These are phyloP conservation scores for Hirundichthys speculiger DNA, from an alignment of 2,113 vertebrate genomes.

Conservation along the genomic window DNA sequence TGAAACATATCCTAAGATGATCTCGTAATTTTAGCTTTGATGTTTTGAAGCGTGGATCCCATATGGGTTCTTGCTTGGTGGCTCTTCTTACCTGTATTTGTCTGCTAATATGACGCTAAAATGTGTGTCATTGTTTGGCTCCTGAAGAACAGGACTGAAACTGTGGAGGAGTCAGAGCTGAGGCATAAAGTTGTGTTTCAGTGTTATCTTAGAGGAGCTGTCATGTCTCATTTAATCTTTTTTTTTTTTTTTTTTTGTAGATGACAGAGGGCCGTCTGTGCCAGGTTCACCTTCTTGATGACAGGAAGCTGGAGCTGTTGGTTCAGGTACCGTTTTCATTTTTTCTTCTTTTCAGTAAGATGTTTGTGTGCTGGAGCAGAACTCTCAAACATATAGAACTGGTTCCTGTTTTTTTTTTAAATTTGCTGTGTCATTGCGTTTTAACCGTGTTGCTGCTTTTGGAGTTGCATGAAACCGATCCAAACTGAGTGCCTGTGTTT, in stretches of 20 bases:
- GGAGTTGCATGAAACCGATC: not conserved
- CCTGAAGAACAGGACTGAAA: no score
- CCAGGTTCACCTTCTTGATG: constrained; percentile 93
- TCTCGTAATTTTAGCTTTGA: no score
- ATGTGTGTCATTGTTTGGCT: no score
- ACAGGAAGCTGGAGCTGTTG: constrained; percentile 93
- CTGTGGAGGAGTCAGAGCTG: no score
- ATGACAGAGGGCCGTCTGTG: constrained; percentile 96
- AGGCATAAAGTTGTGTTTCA: no score
- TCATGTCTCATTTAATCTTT: no score
- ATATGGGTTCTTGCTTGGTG: no score
- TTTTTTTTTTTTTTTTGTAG: constrained; percentile 76
- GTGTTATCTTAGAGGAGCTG: constrained; percentile 6
- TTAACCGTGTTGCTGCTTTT: not conserved
- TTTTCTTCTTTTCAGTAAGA: not conserved
- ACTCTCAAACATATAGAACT: not conserved
- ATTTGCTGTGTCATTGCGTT: not conserved
- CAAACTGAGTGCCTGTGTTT: not conserved
- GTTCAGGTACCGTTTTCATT: constrained; percentile 87
- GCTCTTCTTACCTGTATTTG: no score
- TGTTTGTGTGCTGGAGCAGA: not conserved
- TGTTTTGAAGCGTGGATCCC: no score
- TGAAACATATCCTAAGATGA: no score
- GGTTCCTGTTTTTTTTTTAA: not conserved
- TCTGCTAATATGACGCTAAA: no score